These are phyloP conservation scores for Prorops nasuta DNA, from an alignment of 1,140 invertebrate genomes.

Conservation along the genomic window DNA sequence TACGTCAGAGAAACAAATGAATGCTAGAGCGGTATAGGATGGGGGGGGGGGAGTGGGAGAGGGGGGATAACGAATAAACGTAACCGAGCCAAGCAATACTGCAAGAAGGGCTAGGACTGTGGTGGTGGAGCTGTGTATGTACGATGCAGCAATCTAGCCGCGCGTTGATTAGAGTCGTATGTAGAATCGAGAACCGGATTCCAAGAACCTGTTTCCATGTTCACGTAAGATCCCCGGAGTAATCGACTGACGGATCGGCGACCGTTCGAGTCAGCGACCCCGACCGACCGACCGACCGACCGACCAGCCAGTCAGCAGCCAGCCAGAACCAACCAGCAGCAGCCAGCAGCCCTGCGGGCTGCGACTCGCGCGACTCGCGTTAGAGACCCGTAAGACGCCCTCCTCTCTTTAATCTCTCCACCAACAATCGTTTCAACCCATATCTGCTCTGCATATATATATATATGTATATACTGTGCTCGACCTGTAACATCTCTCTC, in stretches of 20 bases:
- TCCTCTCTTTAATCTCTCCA: not conserved
- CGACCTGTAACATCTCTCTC: too few relatives aligned
- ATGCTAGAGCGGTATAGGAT: constrained; percentile 3
- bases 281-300: constrained; percentile 36
- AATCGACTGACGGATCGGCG: constrained; percentile 59
- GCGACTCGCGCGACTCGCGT: constrained; percentile 1
- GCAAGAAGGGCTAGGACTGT: too few relatives aligned
- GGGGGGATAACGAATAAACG: constrained; percentile 25
- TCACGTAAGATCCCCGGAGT: constrained; percentile 58
- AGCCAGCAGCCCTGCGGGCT: constrained; percentile 16
- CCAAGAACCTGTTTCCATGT: constrained; percentile 59
- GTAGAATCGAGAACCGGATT: constrained; percentile 60
- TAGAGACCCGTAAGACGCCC: not conserved
- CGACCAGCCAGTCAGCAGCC: constrained; percentile 6
- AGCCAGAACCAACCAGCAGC: not conserved
- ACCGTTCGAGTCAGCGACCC: constrained; percentile 58
- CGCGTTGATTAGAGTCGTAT: constrained; percentile 59
- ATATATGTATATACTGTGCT: too few relatives aligned
- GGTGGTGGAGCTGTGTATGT: constrained; percentile 27
- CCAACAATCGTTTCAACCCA: not conserved
- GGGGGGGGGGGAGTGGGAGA: too few relatives aligned
- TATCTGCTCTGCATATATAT: too few relatives aligned
- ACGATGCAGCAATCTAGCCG: constrained; percentile 57
- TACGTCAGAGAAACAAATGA: constrained; percentile 9
- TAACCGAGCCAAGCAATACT: too few relatives aligned